Conservation (phyloP, 2,888 invertebrate species). For the Ctena decussata region DNA sequence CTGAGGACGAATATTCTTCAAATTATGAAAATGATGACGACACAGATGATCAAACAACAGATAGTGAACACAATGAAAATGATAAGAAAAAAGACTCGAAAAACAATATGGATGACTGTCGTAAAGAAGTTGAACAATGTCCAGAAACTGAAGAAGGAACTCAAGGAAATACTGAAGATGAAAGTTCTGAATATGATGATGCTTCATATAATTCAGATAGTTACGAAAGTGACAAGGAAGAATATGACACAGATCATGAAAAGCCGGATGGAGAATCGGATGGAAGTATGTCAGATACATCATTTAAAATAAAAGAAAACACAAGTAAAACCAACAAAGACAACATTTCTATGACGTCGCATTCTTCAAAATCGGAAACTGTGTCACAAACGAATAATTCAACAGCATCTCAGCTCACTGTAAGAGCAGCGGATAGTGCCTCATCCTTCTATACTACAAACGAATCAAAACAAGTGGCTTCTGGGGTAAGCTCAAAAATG, state of each 20-base stretch:
- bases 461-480: no score
- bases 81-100: no score
- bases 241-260: background rate
- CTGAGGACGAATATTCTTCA: background rate
- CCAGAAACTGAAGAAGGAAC: background rate
- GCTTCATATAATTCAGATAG: background rate
- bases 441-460: no score
- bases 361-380: no score
- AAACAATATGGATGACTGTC: no score
- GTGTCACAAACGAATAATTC: no score
- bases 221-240: background rate
- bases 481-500: no score
- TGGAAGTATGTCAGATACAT: background rate
- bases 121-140: no score
- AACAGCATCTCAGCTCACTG: no score
- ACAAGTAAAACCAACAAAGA: background rate
- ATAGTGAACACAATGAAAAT: background rate
- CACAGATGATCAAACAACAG: background rate
- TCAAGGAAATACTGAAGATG: background rate
- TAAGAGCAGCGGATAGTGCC: no score
- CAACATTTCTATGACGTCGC: no score
- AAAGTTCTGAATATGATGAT: background rate
- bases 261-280: background rate
- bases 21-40: background rate
- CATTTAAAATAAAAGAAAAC: background rate